Conservation (phyloP, 1,140 invertebrate genomes). For the honey bee (Apis mellifera) region Amel_HAv3.1 CM009942.2:7873501-7874000, state of each 20-base stretch:
- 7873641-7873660: constrained; percentile 52
- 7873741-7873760: constrained; percentile 60
- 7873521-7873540: constrained; percentile 58
- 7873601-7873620: constrained; percentile 62
- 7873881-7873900: neutral
- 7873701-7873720: constrained; percentile 64
- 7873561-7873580: constrained; percentile 55
- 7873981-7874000: neutral
- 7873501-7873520: constrained; percentile 16
- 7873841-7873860: constrained; percentile 30
- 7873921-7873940: neutral
- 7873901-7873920: neutral
- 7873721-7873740: constrained; percentile 67
- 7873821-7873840: constrained; percentile 55
- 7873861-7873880: neutral
- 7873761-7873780: constrained; percentile 52
- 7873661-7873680: constrained; percentile 58
- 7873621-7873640: constrained; percentile 35
- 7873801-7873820: constrained; percentile 49
- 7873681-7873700: constrained; percentile 63
- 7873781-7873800: constrained; percentile 51
- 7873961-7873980: neutral
- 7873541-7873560: constrained; percentile 55
- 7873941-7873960: neutral
- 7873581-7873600: constrained; percentile 31